Conservation (phyloP, 2,888 invertebrate genomes). For the Melieria omissa region DNA sequence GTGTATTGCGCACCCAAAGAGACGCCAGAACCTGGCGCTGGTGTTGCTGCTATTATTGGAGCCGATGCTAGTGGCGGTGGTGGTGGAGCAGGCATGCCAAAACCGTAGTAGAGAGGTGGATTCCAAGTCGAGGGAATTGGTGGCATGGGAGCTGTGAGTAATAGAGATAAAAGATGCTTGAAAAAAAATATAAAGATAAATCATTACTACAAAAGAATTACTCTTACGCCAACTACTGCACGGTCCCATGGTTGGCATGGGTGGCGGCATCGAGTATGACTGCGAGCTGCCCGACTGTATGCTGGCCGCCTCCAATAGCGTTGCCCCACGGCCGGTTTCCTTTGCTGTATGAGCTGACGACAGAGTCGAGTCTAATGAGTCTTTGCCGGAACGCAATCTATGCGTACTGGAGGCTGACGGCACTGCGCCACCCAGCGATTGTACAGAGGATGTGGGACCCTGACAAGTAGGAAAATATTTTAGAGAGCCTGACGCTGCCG, state of each 20-base stretch:
- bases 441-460: slow-evolving; percentile 17
- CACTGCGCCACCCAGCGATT: slow-evolving; percentile 17
- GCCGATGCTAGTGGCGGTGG: slow-evolving; percentile 35
- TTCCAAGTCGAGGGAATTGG: slow-evolving; percentile 57
- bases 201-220: background rate
- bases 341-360: slow-evolving; percentile 49
- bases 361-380: slow-evolving; percentile 42
- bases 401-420: slow-evolving; percentile 40
- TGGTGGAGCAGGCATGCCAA: slow-evolving; percentile 49
- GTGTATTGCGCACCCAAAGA: slow-evolving; percentile 5
- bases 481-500: slow-evolving; percentile 40
- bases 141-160: slow-evolving; percentile 46
- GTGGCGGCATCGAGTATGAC: slow-evolving; percentile 65
- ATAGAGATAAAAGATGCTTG: background rate
- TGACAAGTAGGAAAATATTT: slow-evolving; percentile 21
- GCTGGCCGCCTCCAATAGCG: slow-evolving; percentile 63
- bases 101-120: slow-evolving; percentile 47
- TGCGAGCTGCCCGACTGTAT: slow-evolving; percentile 63
- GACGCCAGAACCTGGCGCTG: slow-evolving; percentile 10
- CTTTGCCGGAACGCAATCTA: slow-evolving; percentile 29
- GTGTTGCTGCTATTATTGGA: slow-evolving; percentile 42
- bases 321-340: slow-evolving; percentile 52
- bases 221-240: slow-evolving; percentile 59
- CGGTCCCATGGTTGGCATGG: slow-evolving; percentile 55
- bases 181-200: background rate